Base-by-base conservation (phyloP, 2,888 invertebrate species). In the Dryobotodes eremita region DNA sequence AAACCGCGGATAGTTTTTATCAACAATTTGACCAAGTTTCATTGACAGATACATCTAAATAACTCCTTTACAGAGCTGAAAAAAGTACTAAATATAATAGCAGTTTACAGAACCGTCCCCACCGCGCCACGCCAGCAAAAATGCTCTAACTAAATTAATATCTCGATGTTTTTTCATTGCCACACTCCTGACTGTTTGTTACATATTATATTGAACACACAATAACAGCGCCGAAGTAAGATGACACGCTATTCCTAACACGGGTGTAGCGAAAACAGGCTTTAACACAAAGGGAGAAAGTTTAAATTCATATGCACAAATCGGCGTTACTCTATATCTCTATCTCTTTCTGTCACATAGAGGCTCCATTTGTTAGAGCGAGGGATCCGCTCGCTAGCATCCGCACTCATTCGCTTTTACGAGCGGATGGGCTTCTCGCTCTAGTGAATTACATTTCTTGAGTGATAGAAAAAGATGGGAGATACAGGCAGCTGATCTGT, bases 91-190 rank as follows among this genome's bases (percentile, higher is more conserved):
- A 17, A 17, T 50, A 15, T 15, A 50, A 6, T 17, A 20, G 20
- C 7, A 6, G 8, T 59, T 72, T 20, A 59, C 57, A 68, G 6
- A 82, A 75, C 10, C 70, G 42, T 66, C 31, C 26, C 15, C 62
- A n/a, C 57, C 55, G 59, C 64, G 57, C 26, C 26, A 48, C 79
- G 36, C 68, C 71, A 68, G 42, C 36, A 57, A 64, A 70, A 61
- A 74, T 26, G 78, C 82, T 85, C 79, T 84, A 85, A 88, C 86
- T 91, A 90, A 90, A 91, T 92, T 93, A 90, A 91, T 91, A 93
- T 93, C 88, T 94, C 92, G 90, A 93, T 94, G 93, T 95, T 93
- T 85, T 93, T 83, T 57, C 92, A 94, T 36, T 94, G 81, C 86
- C 91, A 94, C 94, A 94, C 94, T 93, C 57, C 89, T 85, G 88